Conservation (phyloP, 2,797 vertebrate species). For the Syndactyla subalaris region DNA sequence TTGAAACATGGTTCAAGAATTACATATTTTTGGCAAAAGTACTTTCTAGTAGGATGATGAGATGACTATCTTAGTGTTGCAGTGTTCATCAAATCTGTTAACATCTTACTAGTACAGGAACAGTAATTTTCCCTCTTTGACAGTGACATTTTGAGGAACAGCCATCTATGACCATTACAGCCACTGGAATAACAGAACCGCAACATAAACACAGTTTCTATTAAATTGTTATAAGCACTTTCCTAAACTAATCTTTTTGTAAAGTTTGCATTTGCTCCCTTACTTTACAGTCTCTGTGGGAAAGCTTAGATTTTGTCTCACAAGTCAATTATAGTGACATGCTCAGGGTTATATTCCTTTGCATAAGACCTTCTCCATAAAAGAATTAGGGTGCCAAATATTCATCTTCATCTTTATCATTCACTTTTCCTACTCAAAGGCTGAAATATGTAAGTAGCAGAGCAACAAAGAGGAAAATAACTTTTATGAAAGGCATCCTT, state of each 20-base stretch:
- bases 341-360: background rate
- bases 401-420: background rate
- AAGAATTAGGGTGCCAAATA: background rate
- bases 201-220: background rate
- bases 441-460: slow-evolving; percentile 32
- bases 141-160: background rate
- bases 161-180: background rate
- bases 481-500: slow-evolving; percentile 45
- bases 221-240: background rate
- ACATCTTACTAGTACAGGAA: background rate
- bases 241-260: background rate
- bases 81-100: background rate
- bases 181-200: background rate
- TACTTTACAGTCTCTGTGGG: background rate
- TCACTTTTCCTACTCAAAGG: background rate
- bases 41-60: background rate
- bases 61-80: background rate
- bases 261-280: background rate
- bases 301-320: background rate
- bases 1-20: background rate
- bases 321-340: background rate
- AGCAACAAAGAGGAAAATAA: slow-evolving; percentile 64
- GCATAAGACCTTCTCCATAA: background rate
- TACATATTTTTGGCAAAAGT: background rate
- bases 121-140: background rate